These are phyloP conservation scores for Apaloderma vittatum DNA, from an alignment of 2,113 vertebrate species.

Conservation along the genomic window DNA sequence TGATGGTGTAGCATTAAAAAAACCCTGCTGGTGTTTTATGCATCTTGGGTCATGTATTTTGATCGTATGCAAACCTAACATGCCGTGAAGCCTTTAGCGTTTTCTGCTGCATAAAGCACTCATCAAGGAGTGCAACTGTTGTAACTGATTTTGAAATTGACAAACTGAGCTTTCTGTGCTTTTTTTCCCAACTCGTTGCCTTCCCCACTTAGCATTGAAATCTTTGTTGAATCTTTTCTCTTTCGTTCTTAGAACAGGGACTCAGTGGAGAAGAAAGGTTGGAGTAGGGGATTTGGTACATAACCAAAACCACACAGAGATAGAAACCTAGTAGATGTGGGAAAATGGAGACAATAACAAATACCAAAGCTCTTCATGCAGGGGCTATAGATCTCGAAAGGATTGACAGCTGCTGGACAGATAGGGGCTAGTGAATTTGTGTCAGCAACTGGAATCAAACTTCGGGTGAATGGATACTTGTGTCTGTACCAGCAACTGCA, in stretches of 20 bases:
- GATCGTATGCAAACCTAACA: neutral
- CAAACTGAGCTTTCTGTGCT: neutral
- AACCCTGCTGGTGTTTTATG: fast-evolving
- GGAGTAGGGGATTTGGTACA: neutral
- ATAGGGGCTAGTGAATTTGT: neutral
- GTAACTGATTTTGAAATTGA: neutral
- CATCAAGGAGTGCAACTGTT: neutral
- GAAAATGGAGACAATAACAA: neutral
- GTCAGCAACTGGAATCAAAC: neutral
- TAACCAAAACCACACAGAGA: neutral
- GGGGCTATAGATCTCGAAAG: neutral
- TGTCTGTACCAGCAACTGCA: neutral
- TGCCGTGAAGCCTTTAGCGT: neutral
- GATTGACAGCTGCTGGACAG: neutral
- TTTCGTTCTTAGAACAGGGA: neutral
- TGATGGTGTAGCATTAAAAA: neutral
- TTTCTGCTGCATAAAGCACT: neutral
- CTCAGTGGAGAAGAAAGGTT: neutral
- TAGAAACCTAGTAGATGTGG: neutral
- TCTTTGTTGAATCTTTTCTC: neutral
- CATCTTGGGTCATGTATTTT: neutral
- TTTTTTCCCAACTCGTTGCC: neutral
- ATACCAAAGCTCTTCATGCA: neutral
- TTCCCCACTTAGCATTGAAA: neutral
- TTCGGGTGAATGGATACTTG: neutral